A percentile compares a stretch with the other conserved stretches of the same genome.
Conservation (phyloP, 2,888 invertebrate genomes). For the Galerucella pusilla region DNA sequence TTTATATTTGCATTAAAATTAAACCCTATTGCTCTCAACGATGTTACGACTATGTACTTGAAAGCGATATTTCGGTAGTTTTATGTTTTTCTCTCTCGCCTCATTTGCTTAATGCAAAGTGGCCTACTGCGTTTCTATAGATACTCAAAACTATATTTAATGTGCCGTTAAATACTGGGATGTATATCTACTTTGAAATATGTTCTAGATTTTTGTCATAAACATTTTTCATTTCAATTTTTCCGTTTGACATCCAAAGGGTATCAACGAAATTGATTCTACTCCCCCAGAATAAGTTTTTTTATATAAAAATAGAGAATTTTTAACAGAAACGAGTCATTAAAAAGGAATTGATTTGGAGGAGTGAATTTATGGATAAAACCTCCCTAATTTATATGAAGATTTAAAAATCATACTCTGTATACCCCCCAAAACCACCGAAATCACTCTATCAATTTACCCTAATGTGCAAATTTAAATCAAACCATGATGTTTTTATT, state of each 20-base stretch:
- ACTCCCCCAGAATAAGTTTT: background rate
- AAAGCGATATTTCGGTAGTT: slow-evolving; percentile 49
- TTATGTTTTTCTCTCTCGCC: slow-evolving; percentile 60
- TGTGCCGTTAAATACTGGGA: slow-evolving; percentile 62
- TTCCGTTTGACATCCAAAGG: background rate
- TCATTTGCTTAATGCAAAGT: slow-evolving; percentile 64
- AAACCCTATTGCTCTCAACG: no score
- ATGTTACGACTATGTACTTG: background rate
- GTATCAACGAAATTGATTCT: background rate
- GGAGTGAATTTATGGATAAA: no score
- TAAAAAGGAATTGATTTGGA: no score
- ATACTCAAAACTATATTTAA: slow-evolving; percentile 64
- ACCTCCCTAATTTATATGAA: no score
- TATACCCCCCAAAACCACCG: no score
- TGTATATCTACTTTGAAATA: slow-evolving; percentile 44
- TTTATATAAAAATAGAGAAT: background rate
- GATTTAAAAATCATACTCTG: no score
- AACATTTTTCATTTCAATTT: slow-evolving; percentile 30
- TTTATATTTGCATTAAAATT: background rate
- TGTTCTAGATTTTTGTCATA: slow-evolving; percentile 35
- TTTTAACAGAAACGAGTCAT: no score
- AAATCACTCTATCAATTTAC: slow-evolving; percentile 36
- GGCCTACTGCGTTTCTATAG: slow-evolving; percentile 60
- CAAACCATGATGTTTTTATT: slow-evolving; percentile 48
- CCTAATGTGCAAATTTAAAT: slow-evolving; percentile 42